Conservation (phyloP, 2,113 vertebrate species). For the Elanus axillaris region DNA sequence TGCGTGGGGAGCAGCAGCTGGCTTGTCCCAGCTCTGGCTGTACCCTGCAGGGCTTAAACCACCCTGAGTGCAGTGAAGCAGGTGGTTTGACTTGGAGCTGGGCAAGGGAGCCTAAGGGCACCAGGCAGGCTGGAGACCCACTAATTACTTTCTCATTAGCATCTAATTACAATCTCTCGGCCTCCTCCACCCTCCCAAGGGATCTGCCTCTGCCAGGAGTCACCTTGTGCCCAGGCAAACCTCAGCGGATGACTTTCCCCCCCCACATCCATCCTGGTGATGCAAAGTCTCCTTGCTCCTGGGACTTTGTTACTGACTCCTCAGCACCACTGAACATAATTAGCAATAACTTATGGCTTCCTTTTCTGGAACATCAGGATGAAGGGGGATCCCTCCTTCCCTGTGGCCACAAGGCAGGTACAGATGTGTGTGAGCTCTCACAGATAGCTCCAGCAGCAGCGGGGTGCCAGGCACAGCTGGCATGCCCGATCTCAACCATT, state of each 20-base stretch:
- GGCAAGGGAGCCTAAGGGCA: neutral
- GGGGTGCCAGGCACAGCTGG: neutral
- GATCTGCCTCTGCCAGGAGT: neutral
- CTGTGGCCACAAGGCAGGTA: accelerated
- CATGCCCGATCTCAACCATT: neutral
- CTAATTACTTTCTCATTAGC: neutral
- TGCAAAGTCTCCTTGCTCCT: neutral
- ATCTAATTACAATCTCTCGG: neutral
- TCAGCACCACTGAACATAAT: neutral
- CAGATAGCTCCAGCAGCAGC: neutral
- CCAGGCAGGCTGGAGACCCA: neutral
- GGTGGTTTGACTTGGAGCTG: neutral
- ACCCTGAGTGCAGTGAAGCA: neutral
- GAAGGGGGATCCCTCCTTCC: neutral
- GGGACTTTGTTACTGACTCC: neutral
- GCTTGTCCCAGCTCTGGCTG: neutral
- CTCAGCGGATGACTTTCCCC: neutral
- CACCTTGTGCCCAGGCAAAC: neutral
- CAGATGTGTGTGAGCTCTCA: neutral
- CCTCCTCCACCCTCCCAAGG: neutral
- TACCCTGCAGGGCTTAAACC: neutral
- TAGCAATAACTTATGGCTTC: neutral
- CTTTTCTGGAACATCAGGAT: neutral
- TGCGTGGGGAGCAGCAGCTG: neutral
- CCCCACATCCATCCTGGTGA: accelerated